Evolutionary conservation across 2,797 vertebrate genomes (phyloP).

Genomic region (Peromyscus melanophrys): DNA sequence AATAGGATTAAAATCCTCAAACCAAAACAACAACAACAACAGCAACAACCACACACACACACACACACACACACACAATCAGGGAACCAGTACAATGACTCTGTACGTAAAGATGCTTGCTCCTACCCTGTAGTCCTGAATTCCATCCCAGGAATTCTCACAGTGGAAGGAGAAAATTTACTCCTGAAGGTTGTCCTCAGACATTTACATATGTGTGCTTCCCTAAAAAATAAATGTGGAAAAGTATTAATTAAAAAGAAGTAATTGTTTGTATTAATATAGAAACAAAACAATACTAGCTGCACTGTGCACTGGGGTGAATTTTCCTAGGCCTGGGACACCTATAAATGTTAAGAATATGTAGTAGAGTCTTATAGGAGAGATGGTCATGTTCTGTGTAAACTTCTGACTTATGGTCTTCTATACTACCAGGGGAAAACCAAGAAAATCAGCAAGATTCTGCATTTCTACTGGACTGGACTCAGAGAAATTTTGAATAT

Average conservation of each 20-base stretch:
- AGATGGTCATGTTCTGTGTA: background rate
- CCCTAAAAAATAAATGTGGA: background rate
- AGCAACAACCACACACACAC: background rate
- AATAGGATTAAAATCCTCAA: too few relatives aligned
- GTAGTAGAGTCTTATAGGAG: background rate
- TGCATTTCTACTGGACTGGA: slow-evolving; percentile 59
- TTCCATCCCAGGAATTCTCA: background rate
- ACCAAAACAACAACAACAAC: background rate
- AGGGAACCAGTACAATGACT: background rate
- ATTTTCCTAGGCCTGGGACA: background rate
- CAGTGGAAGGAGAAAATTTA: background rate
- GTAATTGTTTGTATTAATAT: background rate
- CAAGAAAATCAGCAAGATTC: slow-evolving; percentile 55
- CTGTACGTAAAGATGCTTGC: background rate
- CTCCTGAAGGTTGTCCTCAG: background rate
- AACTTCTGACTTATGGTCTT: background rate
- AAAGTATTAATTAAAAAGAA: background rate
- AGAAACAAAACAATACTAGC: slow-evolving; percentile 2
- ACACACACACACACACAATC: background rate
- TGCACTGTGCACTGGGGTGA: background rate
- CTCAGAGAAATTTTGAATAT: slow-evolving; percentile 69
- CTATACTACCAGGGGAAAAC: background rate
- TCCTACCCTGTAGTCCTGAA: too few relatives aligned
- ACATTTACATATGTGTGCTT: background rate
- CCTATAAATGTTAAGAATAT: background rate